Base-by-base conservation (phyloP, 2,888 invertebrate genomes). In the Sicus ferrugineus region DNA sequence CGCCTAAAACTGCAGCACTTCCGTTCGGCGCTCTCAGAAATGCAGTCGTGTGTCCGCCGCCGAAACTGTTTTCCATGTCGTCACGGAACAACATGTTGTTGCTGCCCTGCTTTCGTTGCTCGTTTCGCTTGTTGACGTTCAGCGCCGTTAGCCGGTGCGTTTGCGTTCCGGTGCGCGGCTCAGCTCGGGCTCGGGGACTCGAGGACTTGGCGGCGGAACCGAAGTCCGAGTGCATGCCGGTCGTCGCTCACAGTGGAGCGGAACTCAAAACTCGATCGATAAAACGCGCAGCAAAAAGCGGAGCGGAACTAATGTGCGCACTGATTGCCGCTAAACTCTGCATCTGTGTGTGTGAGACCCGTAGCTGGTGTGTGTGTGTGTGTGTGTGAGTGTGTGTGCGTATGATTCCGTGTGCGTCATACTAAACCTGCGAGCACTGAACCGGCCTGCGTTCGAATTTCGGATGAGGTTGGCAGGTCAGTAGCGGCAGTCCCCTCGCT, bases 1-100 rank as follows among this genome's bases (percentile, higher is more conserved):
- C 42, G 56, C 66, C 66, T 56, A 65, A 65, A 65, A 58, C 38
- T 58, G 59, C 67, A 67, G 59, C 59, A 59, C 67, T 67, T 67
- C 67, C 59, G 59, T 46, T 48, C n/a, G 21, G 34, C 31, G 31
- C 31, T 31, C 64, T 42, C 23, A 21, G 19, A 54, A 21, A 16
- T 28, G 30, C n/a, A 30, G 14, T 26, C 46, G 30, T 30, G 2
- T 2, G 42, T 16, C 3, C 3, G 34, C 21, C 48, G 48, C 59
- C 48, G 59, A 38, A 58, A 59, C 67, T 67, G 67, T 67, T 67
- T 67, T 67, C 58, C 30, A 30, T 67, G 67, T 67, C 67, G 30
- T 58, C 52, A 26, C 38, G 19, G 21, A 14, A 26, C 54, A n/a
- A 48, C 28, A 30, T n/a, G 56, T 30, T 48, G 48, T 30, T 63